Percentiles rank a stretch among this genome's conserved stretches.
Conservation (phyloP, 1,140 invertebrate species). For the Teleogryllus occipitalis region DNA sequence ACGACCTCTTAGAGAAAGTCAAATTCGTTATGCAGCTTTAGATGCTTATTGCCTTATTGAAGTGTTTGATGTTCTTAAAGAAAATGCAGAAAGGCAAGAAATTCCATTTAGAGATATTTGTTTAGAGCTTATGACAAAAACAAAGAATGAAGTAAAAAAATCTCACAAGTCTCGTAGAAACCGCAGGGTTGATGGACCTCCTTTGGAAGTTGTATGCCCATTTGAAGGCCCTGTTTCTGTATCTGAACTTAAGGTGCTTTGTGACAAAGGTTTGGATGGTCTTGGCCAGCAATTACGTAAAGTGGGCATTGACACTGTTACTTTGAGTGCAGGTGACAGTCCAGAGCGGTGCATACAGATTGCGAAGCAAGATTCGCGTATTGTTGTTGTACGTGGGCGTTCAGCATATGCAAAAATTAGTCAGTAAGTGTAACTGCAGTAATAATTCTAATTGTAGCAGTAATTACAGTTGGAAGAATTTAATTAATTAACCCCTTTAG, state of each 20-base stretch:
- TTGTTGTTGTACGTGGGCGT: constrained; percentile 37
- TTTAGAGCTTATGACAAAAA: constrained; percentile 31
- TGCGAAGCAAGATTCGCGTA: constrained; percentile 42
- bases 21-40: constrained; percentile 72
- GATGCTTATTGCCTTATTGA: constrained; percentile 73
- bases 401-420: neutral
- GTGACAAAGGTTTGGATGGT: constrained; percentile 45
- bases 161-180: neutral
- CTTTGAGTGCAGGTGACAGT: constrained; percentile 40
- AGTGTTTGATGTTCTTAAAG: constrained; percentile 52
- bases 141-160: neutral
- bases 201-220: neutral
- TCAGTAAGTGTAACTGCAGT: neutral
- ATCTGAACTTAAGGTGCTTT: constrained; percentile 37
- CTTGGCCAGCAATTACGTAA: constrained; percentile 51
- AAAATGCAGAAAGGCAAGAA: constrained; percentile 38
- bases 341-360: constrained; percentile 43
- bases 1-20: constrained; percentile 61
- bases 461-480: neutral
- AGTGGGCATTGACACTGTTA: constrained; percentile 55
- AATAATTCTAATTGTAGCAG: neutral
- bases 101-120: constrained; percentile 54
- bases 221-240: neutral
- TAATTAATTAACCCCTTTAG: too few species aligned
- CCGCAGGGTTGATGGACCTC: neutral